Evolutionary conservation across 2,888 invertebrate species (phyloP), one percentile per base, ranked within the genome.

Genomic region (Deroplatys truncata): DNA sequence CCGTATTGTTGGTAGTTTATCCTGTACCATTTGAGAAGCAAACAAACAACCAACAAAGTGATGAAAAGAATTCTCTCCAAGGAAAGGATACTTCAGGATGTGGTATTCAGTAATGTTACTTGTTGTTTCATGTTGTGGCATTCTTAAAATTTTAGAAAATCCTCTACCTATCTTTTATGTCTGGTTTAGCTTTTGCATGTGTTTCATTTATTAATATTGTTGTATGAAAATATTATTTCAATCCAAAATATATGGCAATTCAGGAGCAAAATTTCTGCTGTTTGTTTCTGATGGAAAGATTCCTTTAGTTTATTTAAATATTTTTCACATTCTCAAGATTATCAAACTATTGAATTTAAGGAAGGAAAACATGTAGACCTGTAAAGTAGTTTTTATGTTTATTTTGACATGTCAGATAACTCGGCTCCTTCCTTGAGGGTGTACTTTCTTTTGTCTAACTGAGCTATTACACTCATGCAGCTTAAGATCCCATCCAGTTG

Each of bases 21-120:
- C 89, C 89, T 72, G 85, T 89, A 88, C 84, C 88, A 85, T 95
- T 95, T 87, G 87, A 82, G 82, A 29, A 83, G 35, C 82, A 87
- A 83, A 25, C 83, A 82, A 83, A 87, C 8, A 28, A 87, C 9
- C 16, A 35, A 28, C n/a, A 82, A 20, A 83, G 31, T n/a, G 87
- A 87, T 25, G 82, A 82, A 28, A 82, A 87, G 25, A 72, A 87
- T 31, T 83, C n/a, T 83, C 82, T 35, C 29, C 83, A 31, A 16
- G 25, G 20, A 31, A 87, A 87, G n/a, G 83, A 87, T 82, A 82
- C 87, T 35, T 87, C 87, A 83, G 83, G 87, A 43, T 87, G 87
- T 83, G 87, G 87, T 28, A 87, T 87, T 87, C 87, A 87, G 83
- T 87, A 83, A 87, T 43, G 25, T 72, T 72, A 72, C 56, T 72